A percentile compares a stretch with the other conserved stretches of the same genome.
These are phyloP conservation scores for Tyrannus savana DNA, from an alignment of 2,113 vertebrate species.

Conservation along the genomic window DNA sequence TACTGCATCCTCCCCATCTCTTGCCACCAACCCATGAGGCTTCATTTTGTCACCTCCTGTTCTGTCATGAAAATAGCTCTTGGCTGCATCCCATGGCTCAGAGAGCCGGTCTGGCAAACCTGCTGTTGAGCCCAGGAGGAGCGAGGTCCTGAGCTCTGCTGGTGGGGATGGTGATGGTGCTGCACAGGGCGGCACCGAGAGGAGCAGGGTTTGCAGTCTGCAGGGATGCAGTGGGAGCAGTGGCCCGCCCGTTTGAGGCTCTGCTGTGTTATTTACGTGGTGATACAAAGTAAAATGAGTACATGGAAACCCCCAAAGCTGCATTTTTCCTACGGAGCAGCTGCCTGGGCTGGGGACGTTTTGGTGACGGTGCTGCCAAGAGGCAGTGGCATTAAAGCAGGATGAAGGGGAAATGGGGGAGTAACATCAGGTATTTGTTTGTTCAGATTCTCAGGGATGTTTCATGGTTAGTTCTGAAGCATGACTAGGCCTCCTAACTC, in stretches of 20 bases:
- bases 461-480: neutral
- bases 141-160: neutral
- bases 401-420: neutral
- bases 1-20: neutral
- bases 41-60: constrained; percentile 38
- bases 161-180: fast-evolving
- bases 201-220: neutral
- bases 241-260: neutral
- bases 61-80: neutral
- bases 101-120: neutral
- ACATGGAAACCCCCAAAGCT: neutral
- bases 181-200: fast-evolving
- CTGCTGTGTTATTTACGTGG: fast-evolving
- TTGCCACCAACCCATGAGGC: neutral
- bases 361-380: neutral
- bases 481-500: neutral
- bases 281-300: fast-evolving
- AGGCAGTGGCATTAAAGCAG: neutral
- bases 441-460: neutral
- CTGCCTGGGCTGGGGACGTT: neutral
- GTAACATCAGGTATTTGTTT: neutral
- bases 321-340: neutral
- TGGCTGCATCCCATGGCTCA: neutral
- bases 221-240: neutral
- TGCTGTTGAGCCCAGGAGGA: neutral